These are phyloP conservation scores for Sebastes fasciatus DNA, from an alignment of 2,113 vertebrate genomes.

Conservation along the genomic window DNA sequence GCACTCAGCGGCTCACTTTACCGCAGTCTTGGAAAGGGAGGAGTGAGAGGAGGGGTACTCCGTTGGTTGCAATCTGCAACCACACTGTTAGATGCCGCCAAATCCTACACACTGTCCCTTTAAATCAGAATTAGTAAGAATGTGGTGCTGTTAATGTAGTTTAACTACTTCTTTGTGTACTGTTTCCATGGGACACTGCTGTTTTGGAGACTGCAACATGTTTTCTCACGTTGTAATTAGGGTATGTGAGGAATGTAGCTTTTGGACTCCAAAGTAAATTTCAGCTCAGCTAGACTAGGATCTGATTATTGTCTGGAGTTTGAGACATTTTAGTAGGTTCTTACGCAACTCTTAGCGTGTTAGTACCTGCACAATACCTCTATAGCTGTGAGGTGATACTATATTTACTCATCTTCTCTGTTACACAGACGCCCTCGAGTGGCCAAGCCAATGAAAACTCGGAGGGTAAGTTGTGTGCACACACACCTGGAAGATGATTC, in stretches of 20 bases:
- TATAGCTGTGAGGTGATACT: background rate
- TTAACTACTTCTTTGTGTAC: background rate
- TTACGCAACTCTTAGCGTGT: slow-evolving; percentile 33
- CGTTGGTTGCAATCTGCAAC: too few species aligned
- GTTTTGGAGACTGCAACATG: background rate
- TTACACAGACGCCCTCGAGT: slow-evolving; percentile 71
- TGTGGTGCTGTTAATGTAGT: background rate
- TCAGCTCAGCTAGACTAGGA: background rate
- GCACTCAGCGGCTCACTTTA: too few species aligned
- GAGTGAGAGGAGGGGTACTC: too few species aligned
- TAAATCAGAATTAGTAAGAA: background rate
- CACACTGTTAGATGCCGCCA: too few species aligned
- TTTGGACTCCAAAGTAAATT: background rate
- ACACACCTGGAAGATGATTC: background rate
- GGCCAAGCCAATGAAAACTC: slow-evolving; percentile 70
- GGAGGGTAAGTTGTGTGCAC: slow-evolving; percentile 65
- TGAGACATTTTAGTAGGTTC: background rate
- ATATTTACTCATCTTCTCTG: slow-evolving; percentile 20
- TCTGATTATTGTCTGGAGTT: background rate
- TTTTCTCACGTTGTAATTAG: slow-evolving; percentile 8
- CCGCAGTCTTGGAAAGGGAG: too few species aligned
- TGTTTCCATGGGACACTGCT: background rate
- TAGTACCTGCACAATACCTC: slow-evolving; percentile 16
- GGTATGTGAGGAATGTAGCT: slow-evolving; percentile 4
- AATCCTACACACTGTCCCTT: too few species aligned